These are phyloP conservation scores for Ammospiza caudacuta DNA, from an alignment of 2,113 vertebrate genomes.

Conservation along the genomic window DNA sequence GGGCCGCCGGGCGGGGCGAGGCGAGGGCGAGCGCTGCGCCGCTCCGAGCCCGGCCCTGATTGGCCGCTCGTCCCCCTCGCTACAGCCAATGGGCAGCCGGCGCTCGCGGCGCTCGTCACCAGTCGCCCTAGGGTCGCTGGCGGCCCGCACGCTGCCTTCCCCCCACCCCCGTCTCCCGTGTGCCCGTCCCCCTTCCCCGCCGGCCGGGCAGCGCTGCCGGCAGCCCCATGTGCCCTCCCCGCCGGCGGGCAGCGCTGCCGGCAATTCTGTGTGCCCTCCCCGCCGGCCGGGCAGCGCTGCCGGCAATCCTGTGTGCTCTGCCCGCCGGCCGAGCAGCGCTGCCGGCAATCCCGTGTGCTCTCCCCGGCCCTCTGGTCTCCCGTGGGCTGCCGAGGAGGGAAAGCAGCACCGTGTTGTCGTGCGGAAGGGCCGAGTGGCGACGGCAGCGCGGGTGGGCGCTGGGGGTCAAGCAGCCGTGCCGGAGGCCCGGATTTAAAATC, in stretches of 20 bases:
- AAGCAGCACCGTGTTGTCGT: neutral
- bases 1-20: neutral
- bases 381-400: fast-evolving
- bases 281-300: too few relatives aligned
- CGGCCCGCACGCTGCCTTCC: fast-evolving
- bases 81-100: neutral
- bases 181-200: fast-evolving
- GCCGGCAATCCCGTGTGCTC: fast-evolving
- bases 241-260: too few relatives aligned
- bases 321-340: fast-evolving
- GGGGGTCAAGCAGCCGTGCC: neutral
- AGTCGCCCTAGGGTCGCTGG: neutral
- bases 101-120: neutral
- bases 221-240: fast-evolving
- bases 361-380: fast-evolving
- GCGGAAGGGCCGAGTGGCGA: neutral
- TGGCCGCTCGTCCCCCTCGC: neutral
- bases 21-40: neutral
- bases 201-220: fast-evolving
- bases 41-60: neutral
- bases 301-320: too few relatives aligned
- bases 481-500: neutral
- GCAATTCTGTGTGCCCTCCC: too few relatives aligned
- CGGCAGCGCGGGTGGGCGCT: neutral
- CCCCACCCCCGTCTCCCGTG: too few relatives aligned